Evolutionary conservation across 2,113 vertebrate genomes (phyloP), one percentile per base, ranked within the genome.

Genomic region (Craseonycteris thonglongyai): DNA sequence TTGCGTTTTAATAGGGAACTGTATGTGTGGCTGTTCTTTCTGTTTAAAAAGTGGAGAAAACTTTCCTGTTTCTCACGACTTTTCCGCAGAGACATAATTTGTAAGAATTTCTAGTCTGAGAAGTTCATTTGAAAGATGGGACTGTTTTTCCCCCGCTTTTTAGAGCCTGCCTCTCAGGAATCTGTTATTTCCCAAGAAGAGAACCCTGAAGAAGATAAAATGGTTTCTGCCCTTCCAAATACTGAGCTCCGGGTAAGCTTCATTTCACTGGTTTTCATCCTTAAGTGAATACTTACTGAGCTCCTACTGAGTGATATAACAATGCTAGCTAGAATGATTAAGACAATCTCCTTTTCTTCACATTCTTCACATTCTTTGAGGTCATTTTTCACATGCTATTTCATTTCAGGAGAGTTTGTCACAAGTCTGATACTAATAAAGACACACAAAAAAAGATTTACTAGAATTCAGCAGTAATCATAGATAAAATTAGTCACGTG

Each of bases 101-200:
- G 4, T 49, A 80, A 82, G n/a, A 56, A 56, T 68, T 61, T 78
- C 71, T 79, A 35, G 21, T 65, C 9, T 68, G 54, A 69, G 78
- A 58, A 83, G 65, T 69, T 13, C 38, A 78, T 88, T 69, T 65
- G 61, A 95, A 92, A 92, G 26, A 47, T 30, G 65, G 42, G 33
- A 49, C 28, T 94, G 3, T 14, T 42, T 71, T 69, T 8, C 16
- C 5, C 15, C 54, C 33, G 13, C 7, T 85, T 90, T 47, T 26
- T 82, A 97, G 97, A 71, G 80, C n/a, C 19, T 4, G 0, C 28
- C 33, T 49, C 75, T 94, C 83, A 86, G 93, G 79, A 94, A 68
- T 80, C 94, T 96, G 58, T 58, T 61, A 6, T 76, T 93, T 91
- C 87, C 49, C 90, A 91, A 96, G 91, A 96, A 30, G 94, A 96